Conservation (phyloP, 2,797 vertebrate genomes). For the Brotula barbata region DNA sequence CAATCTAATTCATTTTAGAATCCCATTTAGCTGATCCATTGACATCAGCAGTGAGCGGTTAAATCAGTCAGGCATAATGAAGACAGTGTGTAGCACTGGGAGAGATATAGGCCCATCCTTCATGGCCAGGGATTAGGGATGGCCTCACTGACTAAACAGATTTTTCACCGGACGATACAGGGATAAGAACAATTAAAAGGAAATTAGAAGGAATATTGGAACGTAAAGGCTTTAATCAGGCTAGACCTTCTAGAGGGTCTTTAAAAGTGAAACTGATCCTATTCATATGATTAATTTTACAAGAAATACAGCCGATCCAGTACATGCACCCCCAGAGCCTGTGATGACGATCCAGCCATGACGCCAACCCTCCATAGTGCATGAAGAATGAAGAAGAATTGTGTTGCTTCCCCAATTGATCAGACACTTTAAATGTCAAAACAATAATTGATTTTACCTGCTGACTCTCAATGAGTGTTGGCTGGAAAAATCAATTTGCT, state of each 20-base stretch:
- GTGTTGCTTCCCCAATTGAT: conserved; percentile 16
- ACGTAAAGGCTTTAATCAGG: conserved; percentile 26
- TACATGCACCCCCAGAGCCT: conserved; percentile 12
- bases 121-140: conserved; percentile 32
- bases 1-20: conserved; percentile 40
- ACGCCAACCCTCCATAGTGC: too few species aligned
- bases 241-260: conserved; percentile 21
- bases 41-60: conserved; percentile 21
- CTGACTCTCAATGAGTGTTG: conserved; percentile 15
- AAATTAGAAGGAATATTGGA: conserved; percentile 42
- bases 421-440: conserved; percentile 50
- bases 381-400: conserved; percentile 14
- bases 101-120: neutral
- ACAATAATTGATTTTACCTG: conserved; percentile 38
- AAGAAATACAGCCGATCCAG: conserved; percentile 1
- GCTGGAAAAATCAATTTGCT: conserved; percentile 21
- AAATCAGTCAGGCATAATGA: conserved; percentile 33
- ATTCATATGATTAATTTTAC: conserved; percentile 26
- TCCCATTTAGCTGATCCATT: conserved; percentile 40
- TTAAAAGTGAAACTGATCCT: conserved; percentile 24
- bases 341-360: neutral
- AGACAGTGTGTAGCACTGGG: neutral
- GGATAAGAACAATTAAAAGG: conserved; percentile 37
- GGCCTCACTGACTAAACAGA: conserved; percentile 30
- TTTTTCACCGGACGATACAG: conserved; percentile 21